Base-by-base conservation (phyloP, 2,797 vertebrate genomes). In the Myotis daubentonii region DNA sequence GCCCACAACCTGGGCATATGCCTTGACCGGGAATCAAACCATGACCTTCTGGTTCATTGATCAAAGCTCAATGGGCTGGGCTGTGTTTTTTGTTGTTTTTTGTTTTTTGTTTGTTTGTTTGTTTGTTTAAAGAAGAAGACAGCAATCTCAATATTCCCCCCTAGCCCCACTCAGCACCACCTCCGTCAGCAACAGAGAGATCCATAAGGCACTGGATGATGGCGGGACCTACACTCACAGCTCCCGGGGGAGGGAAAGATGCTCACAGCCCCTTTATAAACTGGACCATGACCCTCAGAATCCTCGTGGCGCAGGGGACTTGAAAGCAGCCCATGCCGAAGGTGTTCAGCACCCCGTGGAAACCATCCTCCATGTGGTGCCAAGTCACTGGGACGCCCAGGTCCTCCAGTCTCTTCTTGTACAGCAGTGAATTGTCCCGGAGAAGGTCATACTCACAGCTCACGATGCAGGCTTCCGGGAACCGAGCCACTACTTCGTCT, bases 361-460 rank as follows among this genome's bases (percentile, higher is more conserved):
- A 99, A 70, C 99, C 98, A 12, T 99, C 98, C 33, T 97, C 82
- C 89, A 99, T 65, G 22, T 99, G 98, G 83, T 98, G 95, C 99
- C 99, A 99, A 13, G 98, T 98, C 93, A 99, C 98, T 0, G 98
- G 97, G 89, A 98, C 94, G 0, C 98, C 98, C 16, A 98, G 97
- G 81, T 99, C 98, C 95, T 99, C 98, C 92, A 99, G 97, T 3
- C 98, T 97, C 95, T 99, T 99, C 96, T 98, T 98, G 94, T 98
- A 99, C n/a, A 99, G 96, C 51, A 99, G 97, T 2, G 98, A 99
- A 16, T 99, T 98, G 23, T 99, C 99, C 95, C 98, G 98, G 68
- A 99, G 91, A 71, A 99, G 78, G 4, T 99, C 99, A 6, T 98
- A 98, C 95, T 99, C 98, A 68, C 99, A 99, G 95, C 98, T 99